Conservation (phyloP, 1,140 invertebrate genomes). For the Nasonia giraulti region DNA sequence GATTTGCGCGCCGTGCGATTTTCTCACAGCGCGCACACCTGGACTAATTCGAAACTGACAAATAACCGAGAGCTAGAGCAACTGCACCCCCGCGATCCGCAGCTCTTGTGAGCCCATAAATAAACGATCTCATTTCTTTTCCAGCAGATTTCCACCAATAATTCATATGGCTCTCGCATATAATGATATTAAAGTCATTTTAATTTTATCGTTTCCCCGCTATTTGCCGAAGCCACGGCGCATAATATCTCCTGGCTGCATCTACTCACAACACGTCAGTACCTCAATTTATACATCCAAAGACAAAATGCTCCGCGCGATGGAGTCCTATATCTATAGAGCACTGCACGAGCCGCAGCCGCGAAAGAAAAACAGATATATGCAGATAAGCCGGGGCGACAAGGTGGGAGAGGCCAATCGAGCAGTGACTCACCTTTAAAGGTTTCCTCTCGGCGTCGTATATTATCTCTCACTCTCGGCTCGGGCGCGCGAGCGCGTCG, state of each 20-base stretch:
- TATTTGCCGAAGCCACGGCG: constrained; percentile 26
- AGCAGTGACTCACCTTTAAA: constrained; percentile 46
- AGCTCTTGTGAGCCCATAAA: constrained; percentile 4
- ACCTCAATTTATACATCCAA: constrained; percentile 47
- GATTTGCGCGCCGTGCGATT: constrained; percentile 21
- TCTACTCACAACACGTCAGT: constrained; percentile 44
- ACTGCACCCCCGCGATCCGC: background rate
- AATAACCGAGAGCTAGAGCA: background rate
- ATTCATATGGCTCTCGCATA: constrained; percentile 21
- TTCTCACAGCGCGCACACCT: background rate
- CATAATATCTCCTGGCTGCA: constrained; percentile 28
- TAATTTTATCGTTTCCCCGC: constrained; percentile 39
- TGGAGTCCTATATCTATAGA: background rate
- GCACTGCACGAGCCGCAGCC: background rate
- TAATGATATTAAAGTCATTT: constrained; percentile 49
- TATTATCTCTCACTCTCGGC: constrained; percentile 44
- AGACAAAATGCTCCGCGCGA: constrained; percentile 41
- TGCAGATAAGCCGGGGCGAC: background rate
- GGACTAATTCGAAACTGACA: background rate
- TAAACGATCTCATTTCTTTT: background rate
- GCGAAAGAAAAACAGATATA: constrained; percentile 25
- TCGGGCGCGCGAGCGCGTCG: constrained; percentile 35
- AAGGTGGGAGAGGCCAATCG: constrained; percentile 30
- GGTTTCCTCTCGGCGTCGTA: constrained; percentile 44
- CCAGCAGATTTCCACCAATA: constrained; percentile 3